These are phyloP conservation scores for Stomatorhinus walkeri DNA, from an alignment of 2,797 vertebrate genomes.

Conservation along the genomic window DNA sequence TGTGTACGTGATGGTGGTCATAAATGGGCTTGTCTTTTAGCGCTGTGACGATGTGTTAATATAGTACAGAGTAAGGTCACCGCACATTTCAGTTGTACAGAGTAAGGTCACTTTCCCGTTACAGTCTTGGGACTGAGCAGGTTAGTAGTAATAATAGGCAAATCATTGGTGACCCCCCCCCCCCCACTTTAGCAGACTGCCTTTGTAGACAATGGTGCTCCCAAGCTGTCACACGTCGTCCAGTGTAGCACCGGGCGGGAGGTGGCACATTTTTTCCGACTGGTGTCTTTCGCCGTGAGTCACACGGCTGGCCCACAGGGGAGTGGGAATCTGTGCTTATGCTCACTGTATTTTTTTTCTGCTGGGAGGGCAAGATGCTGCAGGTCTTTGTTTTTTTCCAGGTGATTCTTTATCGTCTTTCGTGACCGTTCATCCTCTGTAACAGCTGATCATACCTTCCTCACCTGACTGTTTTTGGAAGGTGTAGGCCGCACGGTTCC, in stretches of 20 bases:
- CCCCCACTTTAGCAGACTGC: slow-evolving; percentile 9
- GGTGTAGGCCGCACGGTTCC: not conserved
- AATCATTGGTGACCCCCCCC: not conserved
- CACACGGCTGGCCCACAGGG: slow-evolving; percentile 19
- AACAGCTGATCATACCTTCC: not conserved
- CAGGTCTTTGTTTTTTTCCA: slow-evolving; percentile 7
- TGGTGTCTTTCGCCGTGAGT: slow-evolving; percentile 14
- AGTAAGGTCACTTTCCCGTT: not conserved
- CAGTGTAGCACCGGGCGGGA: slow-evolving; percentile 9
- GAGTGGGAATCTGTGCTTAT: not conserved
- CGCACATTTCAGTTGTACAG: not conserved
- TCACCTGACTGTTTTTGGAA: not conserved
- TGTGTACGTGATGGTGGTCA: not conserved
- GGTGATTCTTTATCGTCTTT: slow-evolving; percentile 12
- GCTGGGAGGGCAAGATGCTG: not conserved
- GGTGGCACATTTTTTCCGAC: not conserved
- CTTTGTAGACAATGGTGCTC: not conserved
- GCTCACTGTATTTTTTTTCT: not conserved
- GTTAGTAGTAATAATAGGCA: not conserved
- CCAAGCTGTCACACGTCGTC: not conserved
- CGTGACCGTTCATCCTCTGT: not conserved
- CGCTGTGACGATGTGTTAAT: not conserved
- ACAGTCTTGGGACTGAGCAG: not conserved
- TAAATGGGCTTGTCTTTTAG: not conserved
- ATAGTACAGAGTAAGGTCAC: not conserved